A percentile compares a stretch with the other conserved stretches of the same genome.
Conservation (phyloP, 2,888 invertebrate genomes). For the Euplagia quadripunctaria region DNA sequence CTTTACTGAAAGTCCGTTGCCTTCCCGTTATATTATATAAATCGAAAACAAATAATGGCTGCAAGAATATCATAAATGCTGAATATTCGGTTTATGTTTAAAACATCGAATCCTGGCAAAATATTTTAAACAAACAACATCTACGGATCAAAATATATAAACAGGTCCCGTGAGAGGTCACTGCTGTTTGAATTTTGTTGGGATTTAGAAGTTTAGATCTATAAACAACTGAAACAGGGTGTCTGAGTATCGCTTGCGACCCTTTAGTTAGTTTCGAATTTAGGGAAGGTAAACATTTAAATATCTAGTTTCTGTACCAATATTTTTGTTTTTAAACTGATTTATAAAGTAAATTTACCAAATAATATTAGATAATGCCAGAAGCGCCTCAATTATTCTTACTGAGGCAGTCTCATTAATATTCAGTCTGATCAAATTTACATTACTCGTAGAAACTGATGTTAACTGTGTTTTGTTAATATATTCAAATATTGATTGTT, state of each 20-base stretch:
- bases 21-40: not conserved
- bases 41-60: not conserved
- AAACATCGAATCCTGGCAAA: not conserved
- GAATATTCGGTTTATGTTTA: not conserved
- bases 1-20: no score
- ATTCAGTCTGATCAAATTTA: not conserved
- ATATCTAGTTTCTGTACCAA: not conserved
- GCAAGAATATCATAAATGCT: not conserved
- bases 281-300: constrained; percentile 2
- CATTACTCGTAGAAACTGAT: not conserved
- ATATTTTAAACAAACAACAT: constrained; percentile 4
- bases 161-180: not conserved
- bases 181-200: constrained; percentile 16
- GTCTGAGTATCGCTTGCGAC: constrained; percentile 5
- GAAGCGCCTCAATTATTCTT: not conserved
- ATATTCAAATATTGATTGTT: not conserved
- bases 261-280: constrained; percentile 3
- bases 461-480: not conserved
- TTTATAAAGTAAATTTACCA: not conserved
- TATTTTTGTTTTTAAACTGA: constrained; percentile 6
- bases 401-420: not conserved
- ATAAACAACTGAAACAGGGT: constrained; percentile 3
- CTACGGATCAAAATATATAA: constrained; percentile 1
- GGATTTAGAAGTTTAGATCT: constrained; percentile 15
- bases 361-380: not conserved